phyloP scores from a whole-genome alignment of 2,797 vertebrate genomes.

The Threskiornis aethiopicus region DNA sequence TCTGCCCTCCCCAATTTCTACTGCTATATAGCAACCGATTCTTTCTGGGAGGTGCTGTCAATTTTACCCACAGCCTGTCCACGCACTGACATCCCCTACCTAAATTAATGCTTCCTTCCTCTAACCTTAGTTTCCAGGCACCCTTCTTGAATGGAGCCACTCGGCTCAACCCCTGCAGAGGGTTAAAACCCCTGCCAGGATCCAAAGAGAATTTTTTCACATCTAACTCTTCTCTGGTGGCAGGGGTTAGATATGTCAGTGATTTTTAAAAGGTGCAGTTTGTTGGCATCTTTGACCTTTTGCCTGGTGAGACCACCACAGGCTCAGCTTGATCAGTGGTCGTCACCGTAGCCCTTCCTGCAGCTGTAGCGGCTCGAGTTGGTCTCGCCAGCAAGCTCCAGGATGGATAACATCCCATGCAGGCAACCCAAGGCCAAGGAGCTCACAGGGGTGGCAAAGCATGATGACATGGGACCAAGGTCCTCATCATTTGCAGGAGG shows the following conservation, averaged over 20 bases:
- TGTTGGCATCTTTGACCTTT: not conserved
- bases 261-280: not conserved
- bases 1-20: not conserved
- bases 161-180: not conserved
- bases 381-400: rapidly evolving
- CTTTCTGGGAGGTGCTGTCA: constrained; percentile 24
- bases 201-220: not conserved
- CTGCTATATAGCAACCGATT: not conserved
- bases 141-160: not conserved
- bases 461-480: not conserved
- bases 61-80: not conserved
- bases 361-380: not conserved
- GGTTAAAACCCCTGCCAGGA: not conserved
- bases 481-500: not conserved
- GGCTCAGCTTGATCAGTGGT: not conserved
- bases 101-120: not conserved
- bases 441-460: not conserved
- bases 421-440: not conserved
- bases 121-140: not conserved
- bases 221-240: not conserved
- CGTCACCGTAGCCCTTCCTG: rapidly evolving
- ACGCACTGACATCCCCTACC: not conserved
- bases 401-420: rapidly evolving
- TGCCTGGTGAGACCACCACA: not conserved
- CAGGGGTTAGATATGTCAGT: not conserved